Base-by-base conservation (phyloP, 1,140 invertebrate genomes). In the Drosophila sp. region DNA sequence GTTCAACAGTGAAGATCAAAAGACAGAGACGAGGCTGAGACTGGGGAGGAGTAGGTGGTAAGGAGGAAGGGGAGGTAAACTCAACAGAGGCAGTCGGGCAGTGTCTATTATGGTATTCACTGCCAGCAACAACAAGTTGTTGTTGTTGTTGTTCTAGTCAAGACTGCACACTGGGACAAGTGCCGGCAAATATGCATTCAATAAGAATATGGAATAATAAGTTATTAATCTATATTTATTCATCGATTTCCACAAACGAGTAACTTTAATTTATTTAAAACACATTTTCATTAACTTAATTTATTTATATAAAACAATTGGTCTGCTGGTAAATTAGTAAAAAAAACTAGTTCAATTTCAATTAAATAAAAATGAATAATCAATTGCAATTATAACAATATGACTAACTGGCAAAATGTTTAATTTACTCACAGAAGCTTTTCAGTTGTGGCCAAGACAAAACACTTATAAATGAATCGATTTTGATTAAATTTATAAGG, bases 41-140 rank as follows among this genome's bases (percentile, higher is more conserved):
- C 50, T 8, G 29, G 0, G 43, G 7, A 32, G 21, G 29, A 21
- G 25, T 4, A 21, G 18, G 29, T 0, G 43, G 7, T 32, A 29
- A 29, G 27, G 32, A 4, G 16, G 18, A 1, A 11, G 50, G 16
- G 34, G 18, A 2, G 16, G 25, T 5, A n/a, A n/a, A n/a, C n/a
- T n/a, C n/a, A n/a, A n/a, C n/a, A n/a, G n/a, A 38, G 36, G 13
- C 36, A 38, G 36, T 38, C 3, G 2, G n/a, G 0, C 54, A 36
- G 25, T 63, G 64, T 66, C 79, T 78, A 71, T 81, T 74, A 78
- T 70, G 64, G 79, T 46, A 38, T 41, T 46, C 11, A 16, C 36
- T 51, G 29, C 5, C 58, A 65, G 27, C 11, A 9, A 41, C 50
- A 69, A 65, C 53, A 57, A 63, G 51, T 51, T 72, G 69, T 38